phyloP scores from a whole-genome alignment of 1,140 invertebrate genomes.

The Batillaria attramentaria region DNA sequence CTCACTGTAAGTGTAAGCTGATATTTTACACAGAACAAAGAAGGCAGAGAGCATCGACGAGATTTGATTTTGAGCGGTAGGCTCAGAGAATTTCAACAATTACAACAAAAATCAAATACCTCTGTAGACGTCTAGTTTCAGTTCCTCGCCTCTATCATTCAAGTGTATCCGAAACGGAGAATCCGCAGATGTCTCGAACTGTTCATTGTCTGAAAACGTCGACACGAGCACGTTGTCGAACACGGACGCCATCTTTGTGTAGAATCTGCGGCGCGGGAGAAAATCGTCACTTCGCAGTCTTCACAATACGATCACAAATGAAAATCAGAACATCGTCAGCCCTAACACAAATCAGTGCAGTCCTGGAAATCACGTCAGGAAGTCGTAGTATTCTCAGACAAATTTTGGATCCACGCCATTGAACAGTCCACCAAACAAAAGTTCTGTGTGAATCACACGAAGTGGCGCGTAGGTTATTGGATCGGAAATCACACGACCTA shows the following conservation, averaged over 20 bases:
- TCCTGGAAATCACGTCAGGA: too few species aligned
- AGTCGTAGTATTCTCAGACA: neutral
- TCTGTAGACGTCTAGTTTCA: constrained; percentile 54
- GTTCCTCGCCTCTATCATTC: constrained; percentile 45
- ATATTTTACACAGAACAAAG: too few species aligned
- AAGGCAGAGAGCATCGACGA: neutral
- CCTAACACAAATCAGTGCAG: neutral
- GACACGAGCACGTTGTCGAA: constrained; percentile 69
- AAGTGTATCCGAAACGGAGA: constrained; percentile 51
- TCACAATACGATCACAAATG: neutral
- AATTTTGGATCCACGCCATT: neutral
- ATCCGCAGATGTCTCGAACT: constrained; percentile 49
- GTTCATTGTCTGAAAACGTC: constrained; percentile 57
- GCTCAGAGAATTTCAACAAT: neutral
- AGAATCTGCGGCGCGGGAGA: constrained; percentile 26
- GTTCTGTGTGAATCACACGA: constrained; percentile 19
- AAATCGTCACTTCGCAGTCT: neutral
- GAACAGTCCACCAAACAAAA: constrained; percentile 9
- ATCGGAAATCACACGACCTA: constrained; percentile 1
- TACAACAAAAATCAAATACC: constrained; percentile 42
- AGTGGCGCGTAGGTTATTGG: constrained; percentile 18
- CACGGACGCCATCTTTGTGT: constrained; percentile 65
- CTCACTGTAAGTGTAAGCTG: too few species aligned
- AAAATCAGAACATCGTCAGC: too few species aligned
- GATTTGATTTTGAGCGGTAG: neutral